These are phyloP conservation scores for Athrips mouffetella DNA, from an alignment of 2,888 invertebrate genomes.

Conservation along the genomic window DNA sequence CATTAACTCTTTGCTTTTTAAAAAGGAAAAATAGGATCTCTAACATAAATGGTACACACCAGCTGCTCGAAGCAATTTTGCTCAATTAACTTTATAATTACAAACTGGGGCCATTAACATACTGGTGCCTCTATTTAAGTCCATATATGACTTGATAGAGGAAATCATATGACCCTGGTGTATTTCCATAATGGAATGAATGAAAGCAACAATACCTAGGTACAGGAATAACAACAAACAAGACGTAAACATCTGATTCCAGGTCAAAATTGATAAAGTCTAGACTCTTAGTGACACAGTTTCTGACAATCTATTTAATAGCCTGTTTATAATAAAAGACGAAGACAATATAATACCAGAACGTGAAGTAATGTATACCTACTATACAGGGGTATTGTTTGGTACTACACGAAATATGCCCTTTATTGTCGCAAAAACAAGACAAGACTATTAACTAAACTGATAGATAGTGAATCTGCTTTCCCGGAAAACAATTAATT, in stretches of 20 bases:
- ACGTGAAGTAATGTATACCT: too few species aligned
- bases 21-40: not conserved
- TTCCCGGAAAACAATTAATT: too few species aligned
- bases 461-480: too few species aligned
- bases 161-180: slow-evolving; percentile 16
- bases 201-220: not conserved
- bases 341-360: not conserved
- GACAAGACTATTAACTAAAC: too few species aligned
- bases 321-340: not conserved
- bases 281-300: too few species aligned
- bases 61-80: slow-evolving; percentile 22
- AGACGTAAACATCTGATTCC: too few species aligned
- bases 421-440: too few species aligned
- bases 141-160: slow-evolving; percentile 15
- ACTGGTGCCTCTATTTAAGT: slow-evolving; percentile 16
- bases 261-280: too few species aligned
- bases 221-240: not conserved
- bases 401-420: too few species aligned
- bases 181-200: slow-evolving; percentile 9
- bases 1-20: not conserved
- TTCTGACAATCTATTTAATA: too few species aligned
- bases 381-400: too few species aligned
- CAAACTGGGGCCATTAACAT: slow-evolving; percentile 25
- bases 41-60: slow-evolving; percentile 22
- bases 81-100: slow-evolving; percentile 21